These are phyloP conservation scores for Ornithorhynchus anatinus DNA, from an alignment of 2,113 vertebrate species.

Conservation along the genomic window DNA sequence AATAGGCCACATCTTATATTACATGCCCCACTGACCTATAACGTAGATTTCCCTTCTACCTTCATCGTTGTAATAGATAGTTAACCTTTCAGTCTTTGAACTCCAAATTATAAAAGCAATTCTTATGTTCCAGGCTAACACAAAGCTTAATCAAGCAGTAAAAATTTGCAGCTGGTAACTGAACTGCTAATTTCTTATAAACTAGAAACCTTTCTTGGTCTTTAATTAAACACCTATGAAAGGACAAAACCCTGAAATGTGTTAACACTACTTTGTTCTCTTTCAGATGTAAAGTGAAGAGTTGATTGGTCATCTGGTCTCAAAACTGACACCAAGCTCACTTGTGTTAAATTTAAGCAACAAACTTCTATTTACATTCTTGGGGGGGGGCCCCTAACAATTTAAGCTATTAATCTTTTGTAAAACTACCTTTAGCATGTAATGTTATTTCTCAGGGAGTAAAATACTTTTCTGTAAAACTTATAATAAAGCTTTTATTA, in stretches of 20 bases:
- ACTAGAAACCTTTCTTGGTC: background rate
- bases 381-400: background rate
- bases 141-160: background rate
- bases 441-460: no score
- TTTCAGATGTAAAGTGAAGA: slow-evolving; percentile 8
- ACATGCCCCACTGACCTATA: background rate
- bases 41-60: background rate
- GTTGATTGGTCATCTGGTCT: background rate
- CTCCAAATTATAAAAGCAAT: background rate
- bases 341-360: background rate
- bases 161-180: background rate
- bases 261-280: background rate
- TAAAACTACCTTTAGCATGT: accelerated
- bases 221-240: background rate
- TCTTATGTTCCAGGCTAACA: background rate
- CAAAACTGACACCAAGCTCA: background rate
- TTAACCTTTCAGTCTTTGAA: background rate
- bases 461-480: background rate
- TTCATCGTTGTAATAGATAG: background rate
- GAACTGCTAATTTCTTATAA: background rate
- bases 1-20: no score
- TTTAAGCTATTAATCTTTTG: accelerated
- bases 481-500: no score
- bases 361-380: no score
- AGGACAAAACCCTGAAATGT: background rate